Conservation (phyloP, 2,797 vertebrate genomes). For the Spizella passerina region DNA sequence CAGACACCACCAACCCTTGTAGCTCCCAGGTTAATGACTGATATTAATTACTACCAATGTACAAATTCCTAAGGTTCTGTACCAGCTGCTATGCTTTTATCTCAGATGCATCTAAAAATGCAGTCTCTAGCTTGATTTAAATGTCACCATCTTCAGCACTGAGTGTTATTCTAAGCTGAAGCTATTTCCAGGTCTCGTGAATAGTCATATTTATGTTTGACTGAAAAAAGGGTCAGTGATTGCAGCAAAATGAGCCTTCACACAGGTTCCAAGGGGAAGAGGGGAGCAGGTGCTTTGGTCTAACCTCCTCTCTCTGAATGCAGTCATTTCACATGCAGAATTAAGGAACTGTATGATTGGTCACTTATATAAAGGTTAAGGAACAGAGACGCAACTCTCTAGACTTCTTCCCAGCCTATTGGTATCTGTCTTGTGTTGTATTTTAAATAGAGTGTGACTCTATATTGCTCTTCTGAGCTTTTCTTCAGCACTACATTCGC, state of each 20-base stretch:
- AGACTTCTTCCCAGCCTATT: not conserved
- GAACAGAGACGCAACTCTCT: not conserved
- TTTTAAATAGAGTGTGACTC: not conserved
- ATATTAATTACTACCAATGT: slow-evolving; percentile 4
- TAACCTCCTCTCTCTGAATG: not conserved
- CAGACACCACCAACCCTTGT: not conserved
- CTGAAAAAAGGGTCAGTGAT: not conserved
- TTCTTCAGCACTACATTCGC: not conserved
- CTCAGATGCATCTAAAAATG: not conserved
- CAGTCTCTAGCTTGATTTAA: not conserved
- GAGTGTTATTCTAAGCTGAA: not conserved
- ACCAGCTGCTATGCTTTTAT: not conserved
- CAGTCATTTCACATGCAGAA: not conserved
- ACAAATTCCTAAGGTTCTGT: not conserved
- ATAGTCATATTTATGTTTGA: not conserved
- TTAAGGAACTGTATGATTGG: not conserved
- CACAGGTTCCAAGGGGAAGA: not conserved
- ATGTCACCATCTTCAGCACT: not conserved
- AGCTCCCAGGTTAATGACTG: slow-evolving; percentile 5
- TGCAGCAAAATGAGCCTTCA: not conserved
- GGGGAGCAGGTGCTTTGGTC: not conserved
- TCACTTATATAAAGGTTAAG: not conserved
- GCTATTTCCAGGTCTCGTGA: not conserved
- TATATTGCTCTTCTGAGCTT: not conserved
- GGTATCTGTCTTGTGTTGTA: not conserved